These are phyloP conservation scores for Oedothorax gibbosus DNA, from an alignment of 1,140 invertebrate species.

Conservation along the genomic window DNA sequence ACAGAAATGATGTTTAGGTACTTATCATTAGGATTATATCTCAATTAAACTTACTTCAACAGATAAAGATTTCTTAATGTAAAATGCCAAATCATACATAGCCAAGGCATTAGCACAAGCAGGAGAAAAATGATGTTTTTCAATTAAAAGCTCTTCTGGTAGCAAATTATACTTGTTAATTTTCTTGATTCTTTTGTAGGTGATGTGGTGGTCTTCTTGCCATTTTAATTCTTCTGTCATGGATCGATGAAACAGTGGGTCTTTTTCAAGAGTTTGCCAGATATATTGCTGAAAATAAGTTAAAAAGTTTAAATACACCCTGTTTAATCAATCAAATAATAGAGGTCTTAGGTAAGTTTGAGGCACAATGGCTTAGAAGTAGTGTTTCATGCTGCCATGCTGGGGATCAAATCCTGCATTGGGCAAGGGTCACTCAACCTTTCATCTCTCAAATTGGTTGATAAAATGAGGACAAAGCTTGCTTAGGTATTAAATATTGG, in stretches of 20 bases:
- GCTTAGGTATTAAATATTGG: no score
- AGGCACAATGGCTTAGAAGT: no score
- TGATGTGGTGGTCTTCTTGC: constrained; percentile 78
- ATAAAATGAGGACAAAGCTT: no score
- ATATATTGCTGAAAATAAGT: constrained; percentile 78
- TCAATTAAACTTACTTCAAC: constrained; percentile 58
- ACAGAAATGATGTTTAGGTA: no score
- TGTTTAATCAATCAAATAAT: not conserved
- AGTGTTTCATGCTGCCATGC: no score
- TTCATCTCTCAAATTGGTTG: no score
- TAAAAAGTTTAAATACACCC: not conserved
- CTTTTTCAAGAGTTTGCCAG: constrained; percentile 82
- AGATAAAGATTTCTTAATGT: constrained; percentile 74
- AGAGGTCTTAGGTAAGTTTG: no score
- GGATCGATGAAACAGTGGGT: constrained; percentile 80
- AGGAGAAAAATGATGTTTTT: constrained; percentile 68
- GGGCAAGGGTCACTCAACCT: no score
- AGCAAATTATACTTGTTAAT: constrained; percentile 76
- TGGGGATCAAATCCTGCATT: no score
- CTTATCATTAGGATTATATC: not conserved
- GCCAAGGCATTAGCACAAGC: constrained; percentile 71
- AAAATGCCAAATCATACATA: constrained; percentile 78
- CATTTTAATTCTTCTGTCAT: constrained; percentile 72
- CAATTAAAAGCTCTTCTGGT: constrained; percentile 72
- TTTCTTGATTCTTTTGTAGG: constrained; percentile 74